These are phyloP conservation scores for Taurulus bubalis DNA, from an alignment of 2,113 vertebrate genomes.

Conservation along the genomic window DNA sequence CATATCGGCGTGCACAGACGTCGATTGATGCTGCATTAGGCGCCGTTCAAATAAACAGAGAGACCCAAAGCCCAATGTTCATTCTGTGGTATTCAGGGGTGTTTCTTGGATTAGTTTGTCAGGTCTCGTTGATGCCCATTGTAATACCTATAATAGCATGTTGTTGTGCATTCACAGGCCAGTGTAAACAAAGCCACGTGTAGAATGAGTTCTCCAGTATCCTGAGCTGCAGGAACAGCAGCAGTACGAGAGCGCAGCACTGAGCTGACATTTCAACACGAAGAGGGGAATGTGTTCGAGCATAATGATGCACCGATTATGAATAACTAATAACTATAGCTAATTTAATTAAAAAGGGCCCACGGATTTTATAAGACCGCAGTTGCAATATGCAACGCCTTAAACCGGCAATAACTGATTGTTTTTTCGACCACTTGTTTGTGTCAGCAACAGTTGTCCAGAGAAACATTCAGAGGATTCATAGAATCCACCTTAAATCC, in stretches of 20 bases:
- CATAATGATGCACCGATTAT: neutral
- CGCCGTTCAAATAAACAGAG: slow-evolving; percentile 69
- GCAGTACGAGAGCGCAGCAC: neutral
- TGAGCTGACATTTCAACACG: neutral
- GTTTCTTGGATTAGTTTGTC: slow-evolving; percentile 77
- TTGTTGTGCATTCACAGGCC: slow-evolving; percentile 10
- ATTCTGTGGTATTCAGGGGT: slow-evolving; percentile 59
- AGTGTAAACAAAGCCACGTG: slow-evolving; percentile 51
- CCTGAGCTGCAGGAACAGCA: neutral
- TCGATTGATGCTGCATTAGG: slow-evolving; percentile 68
- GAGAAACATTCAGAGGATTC: neutral
- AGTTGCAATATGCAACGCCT: neutral
- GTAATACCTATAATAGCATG: slow-evolving; percentile 49
- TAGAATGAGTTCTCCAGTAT: neutral
- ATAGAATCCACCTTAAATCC: neutral
- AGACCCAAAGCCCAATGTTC: slow-evolving; percentile 62
- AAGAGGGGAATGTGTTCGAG: neutral
- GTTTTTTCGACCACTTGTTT: neutral
- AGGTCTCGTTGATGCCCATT: slow-evolving; percentile 56
- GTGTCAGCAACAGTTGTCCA: neutral
- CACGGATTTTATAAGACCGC: neutral
- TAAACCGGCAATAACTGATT: neutral
- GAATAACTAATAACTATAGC: neutral
- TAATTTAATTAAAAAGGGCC: neutral
- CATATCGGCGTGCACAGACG: slow-evolving; percentile 74